Evolutionary conservation across 2,797 vertebrate genomes (phyloP).

Genomic region (Cynopterus sphinx): DNA sequence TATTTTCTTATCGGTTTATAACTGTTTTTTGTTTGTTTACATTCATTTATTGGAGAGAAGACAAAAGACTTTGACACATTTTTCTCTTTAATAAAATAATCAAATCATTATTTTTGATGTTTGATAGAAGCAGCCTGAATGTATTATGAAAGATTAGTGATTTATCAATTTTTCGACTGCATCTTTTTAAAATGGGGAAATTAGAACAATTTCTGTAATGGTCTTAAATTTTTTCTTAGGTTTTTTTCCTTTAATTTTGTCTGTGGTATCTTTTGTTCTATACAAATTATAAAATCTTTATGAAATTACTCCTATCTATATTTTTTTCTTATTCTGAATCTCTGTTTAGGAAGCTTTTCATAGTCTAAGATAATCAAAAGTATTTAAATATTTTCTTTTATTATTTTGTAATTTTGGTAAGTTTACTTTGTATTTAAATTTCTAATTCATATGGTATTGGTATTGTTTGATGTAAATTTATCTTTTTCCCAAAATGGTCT

Average conservation of each 20-base stretch:
- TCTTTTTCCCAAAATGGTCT: neutral
- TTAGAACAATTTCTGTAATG: neutral
- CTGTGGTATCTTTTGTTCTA: neutral
- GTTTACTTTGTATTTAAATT: neutral
- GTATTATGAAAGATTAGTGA: neutral
- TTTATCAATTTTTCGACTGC: neutral
- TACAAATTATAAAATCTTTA: neutral
- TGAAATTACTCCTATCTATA: neutral
- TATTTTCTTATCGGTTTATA: neutral
- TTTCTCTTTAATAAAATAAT: neutral
- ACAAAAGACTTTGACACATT: neutral
- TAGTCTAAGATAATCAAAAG: neutral
- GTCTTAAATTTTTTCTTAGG: neutral
- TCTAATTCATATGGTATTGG: neutral
- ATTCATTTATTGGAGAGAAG: neutral
- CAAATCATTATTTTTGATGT: neutral
- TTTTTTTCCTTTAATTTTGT: neutral
- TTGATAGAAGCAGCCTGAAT: neutral
- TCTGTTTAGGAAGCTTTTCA: neutral
- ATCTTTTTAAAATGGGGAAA: neutral
- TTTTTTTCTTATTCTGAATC: constrained; percentile 16
- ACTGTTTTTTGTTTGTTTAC: neutral
- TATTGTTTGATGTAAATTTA: constrained; percentile 1
- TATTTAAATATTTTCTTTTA: constrained; percentile 36
- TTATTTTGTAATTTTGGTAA: neutral